phyloP scores from a whole-genome alignment of 1,140 invertebrate species.

The Aphaenogaster floridana region DNA sequence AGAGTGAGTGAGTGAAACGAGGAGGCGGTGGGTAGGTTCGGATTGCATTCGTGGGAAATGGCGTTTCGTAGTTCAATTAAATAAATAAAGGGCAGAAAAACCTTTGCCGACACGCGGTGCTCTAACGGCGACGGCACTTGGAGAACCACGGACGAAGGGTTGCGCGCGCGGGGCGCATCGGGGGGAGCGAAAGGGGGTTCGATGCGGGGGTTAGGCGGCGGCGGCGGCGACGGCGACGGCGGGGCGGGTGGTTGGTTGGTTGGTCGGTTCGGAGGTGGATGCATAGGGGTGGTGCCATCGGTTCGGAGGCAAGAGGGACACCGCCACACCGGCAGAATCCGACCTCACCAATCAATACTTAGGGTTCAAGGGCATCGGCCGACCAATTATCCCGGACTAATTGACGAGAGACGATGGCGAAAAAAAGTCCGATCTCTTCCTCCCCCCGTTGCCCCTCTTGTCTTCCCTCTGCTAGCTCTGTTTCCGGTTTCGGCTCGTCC shows the following conservation, averaged over 20 bases:
- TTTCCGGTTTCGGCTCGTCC: constrained; percentile 16
- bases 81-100: constrained; percentile 67
- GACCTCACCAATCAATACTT: constrained; percentile 86
- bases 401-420: constrained; percentile 79
- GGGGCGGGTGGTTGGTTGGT: constrained; percentile 68
- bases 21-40: constrained; percentile 19
- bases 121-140: constrained; percentile 75
- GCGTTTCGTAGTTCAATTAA: constrained; percentile 63
- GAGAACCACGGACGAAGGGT: constrained; percentile 73
- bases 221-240: constrained; percentile 62
- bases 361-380: constrained; percentile 87
- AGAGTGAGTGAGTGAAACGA: constrained; percentile 2
- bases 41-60: constrained; percentile 59
- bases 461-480: not conserved
- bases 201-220: constrained; percentile 63
- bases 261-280: constrained; percentile 77
- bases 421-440: constrained; percentile 65
- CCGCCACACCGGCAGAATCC: constrained; percentile 83
- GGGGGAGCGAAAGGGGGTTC: constrained; percentile 34
- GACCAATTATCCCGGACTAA: constrained; percentile 86
- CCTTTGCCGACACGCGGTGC: constrained; percentile 69
- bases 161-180: constrained; percentile 29
- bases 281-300: constrained; percentile 80
- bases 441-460: not conserved
- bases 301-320: constrained; percentile 80